Evolutionary conservation across 2,888 invertebrate species (phyloP).

Genomic region (Lamproptera curius): DNA sequence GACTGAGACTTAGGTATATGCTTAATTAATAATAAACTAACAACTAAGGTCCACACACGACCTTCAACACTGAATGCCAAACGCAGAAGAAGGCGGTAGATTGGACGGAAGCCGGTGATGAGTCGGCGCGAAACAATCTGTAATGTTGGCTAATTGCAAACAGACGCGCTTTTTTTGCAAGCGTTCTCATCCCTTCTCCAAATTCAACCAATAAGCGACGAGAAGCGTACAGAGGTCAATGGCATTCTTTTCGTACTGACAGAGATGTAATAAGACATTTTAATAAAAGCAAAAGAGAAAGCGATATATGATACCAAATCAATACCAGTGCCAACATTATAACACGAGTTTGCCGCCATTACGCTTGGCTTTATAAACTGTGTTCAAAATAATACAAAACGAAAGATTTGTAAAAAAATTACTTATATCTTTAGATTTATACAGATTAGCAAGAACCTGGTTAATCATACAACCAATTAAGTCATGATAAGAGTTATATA

Average conservation of each 20-base stretch:
- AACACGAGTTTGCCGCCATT: conserved; percentile 10
- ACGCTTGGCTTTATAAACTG: conserved; percentile 11
- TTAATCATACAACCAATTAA: too few relatives aligned
- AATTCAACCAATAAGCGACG: conserved; percentile 47
- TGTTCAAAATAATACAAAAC: conserved; percentile 27
- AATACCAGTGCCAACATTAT: conserved; percentile 44
- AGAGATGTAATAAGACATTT: conserved; percentile 30
- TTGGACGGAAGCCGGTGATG: conserved; percentile 49
- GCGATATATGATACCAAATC: conserved; percentile 37
- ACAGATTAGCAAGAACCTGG: too few relatives aligned
- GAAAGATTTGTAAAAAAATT: too few relatives aligned
- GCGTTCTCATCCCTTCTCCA: conserved; percentile 36
- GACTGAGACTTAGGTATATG: conserved; percentile 69
- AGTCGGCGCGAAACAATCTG: conserved; percentile 35
- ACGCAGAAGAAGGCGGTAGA: conserved; percentile 76
- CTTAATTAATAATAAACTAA: conserved; percentile 75
- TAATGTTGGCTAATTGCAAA: conserved; percentile 31
- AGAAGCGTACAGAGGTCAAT: conserved; percentile 52
- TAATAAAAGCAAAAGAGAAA: conserved; percentile 37
- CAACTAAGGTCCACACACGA: conserved; percentile 68
- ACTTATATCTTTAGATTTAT: too few relatives aligned
- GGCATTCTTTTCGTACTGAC: conserved; percentile 44
- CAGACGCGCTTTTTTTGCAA: conserved; percentile 34
- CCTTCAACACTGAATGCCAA: conserved; percentile 74
- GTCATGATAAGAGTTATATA: too few relatives aligned